phyloP scores from a whole-genome alignment of 2,888 invertebrate genomes.

The Brassicogethes aeneus region DNA sequence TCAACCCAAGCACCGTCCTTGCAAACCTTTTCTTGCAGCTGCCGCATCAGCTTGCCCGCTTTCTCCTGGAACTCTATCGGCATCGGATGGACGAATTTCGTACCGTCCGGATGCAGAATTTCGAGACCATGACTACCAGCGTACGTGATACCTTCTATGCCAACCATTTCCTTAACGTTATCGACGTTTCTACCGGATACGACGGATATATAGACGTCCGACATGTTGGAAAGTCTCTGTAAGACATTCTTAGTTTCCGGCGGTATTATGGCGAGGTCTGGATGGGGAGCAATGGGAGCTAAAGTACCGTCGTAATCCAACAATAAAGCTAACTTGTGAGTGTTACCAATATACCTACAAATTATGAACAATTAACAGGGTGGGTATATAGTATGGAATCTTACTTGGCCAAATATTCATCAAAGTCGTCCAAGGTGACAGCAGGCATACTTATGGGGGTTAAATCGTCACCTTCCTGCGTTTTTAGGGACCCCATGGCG shows the following conservation, averaged over 20 bases:
- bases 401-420: conserved; percentile 80
- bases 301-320: conserved; percentile 85
- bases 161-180: conserved; percentile 85
- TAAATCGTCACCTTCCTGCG: conserved; percentile 68
- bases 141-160: conserved; percentile 83
- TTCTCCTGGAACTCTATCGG: conserved; percentile 75
- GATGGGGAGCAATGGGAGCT: conserved; percentile 83
- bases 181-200: conserved; percentile 80
- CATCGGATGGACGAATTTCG: conserved; percentile 86
- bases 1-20: conserved; percentile 87
- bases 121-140: conserved; percentile 85
- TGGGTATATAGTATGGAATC: conserved; percentile 21
- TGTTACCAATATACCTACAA: conserved; percentile 72
- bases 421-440: conserved; percentile 84
- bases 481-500: conserved; percentile 69
- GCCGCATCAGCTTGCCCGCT: conserved; percentile 66
- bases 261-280: conserved; percentile 78
- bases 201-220: conserved; percentile 80
- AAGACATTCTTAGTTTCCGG: conserved; percentile 77
- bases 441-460: conserved; percentile 82
- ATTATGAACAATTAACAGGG: not conserved
- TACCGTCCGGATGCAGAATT: conserved; percentile 83
- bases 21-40: conserved; percentile 76
- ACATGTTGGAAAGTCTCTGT: conserved; percentile 71
- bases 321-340: conserved; percentile 73